A percentile compares a stretch with the other conserved stretches of the same genome.
These are phyloP conservation scores for Platichthys stellatus DNA, from an alignment of 2,113 vertebrate species.

Conservation along the genomic window DNA sequence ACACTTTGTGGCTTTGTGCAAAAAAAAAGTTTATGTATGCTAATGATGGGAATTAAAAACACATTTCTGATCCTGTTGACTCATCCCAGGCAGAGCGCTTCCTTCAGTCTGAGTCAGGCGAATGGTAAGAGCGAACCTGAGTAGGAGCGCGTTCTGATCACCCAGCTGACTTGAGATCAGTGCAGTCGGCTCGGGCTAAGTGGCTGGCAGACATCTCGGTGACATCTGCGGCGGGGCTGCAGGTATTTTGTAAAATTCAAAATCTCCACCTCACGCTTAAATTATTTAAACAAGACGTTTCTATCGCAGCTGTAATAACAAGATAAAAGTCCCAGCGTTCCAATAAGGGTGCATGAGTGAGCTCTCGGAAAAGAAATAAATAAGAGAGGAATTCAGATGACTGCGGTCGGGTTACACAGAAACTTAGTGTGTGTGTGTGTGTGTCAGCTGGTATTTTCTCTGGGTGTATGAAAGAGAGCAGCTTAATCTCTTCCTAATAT, in stretches of 20 bases:
- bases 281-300: constrained; percentile 41
- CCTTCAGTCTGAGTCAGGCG: constrained; percentile 16
- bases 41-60: constrained; percentile 51
- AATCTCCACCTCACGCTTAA: constrained; percentile 34
- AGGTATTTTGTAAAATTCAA: constrained; percentile 12
- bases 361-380: constrained; percentile 7
- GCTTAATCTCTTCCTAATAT: constrained; percentile 33
- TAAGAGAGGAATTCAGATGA: constrained; percentile 7
- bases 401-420: neutral
- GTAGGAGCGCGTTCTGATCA: constrained; percentile 30
- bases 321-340: constrained; percentile 29
- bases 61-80: constrained; percentile 43
- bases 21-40: constrained; percentile 39
- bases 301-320: constrained; percentile 36
- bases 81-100: constrained; percentile 21
- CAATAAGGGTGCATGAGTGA: constrained; percentile 5
- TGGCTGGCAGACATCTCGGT: constrained; percentile 28
- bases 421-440: neutral
- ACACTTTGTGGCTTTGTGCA: neutral
- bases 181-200: constrained; percentile 16
- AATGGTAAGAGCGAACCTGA: constrained; percentile 10
- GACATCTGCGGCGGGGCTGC: neutral
- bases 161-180: constrained; percentile 51
- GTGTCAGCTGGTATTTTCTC: constrained; percentile 7
- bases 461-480: constrained; percentile 7